Conservation (phyloP, 2,888 invertebrate species). For the Trachelus stipa region DNA sequence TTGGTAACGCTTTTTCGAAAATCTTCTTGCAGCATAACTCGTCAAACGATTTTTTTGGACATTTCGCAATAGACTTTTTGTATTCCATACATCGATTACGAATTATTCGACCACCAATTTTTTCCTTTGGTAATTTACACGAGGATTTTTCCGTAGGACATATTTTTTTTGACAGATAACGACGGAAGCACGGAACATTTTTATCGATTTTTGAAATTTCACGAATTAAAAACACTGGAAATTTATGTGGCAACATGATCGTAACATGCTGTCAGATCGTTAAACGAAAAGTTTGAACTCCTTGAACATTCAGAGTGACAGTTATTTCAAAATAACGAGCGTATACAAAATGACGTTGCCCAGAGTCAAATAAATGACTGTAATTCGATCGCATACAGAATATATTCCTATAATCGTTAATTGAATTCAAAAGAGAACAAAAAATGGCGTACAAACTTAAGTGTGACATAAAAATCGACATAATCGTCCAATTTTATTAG, state of each 20-base stretch:
- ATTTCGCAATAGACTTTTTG: constrained; percentile 27
- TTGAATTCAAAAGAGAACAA: not conserved
- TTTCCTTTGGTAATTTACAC: constrained; percentile 14
- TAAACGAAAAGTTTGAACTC: not conserved
- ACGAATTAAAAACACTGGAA: not conserved
- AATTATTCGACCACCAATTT: not conserved
- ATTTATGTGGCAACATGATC: not conserved
- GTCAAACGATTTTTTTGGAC: constrained; percentile 22
- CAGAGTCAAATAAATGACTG: not conserved
- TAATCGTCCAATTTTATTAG: not conserved
- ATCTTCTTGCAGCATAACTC: constrained; percentile 20
- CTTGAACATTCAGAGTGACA: not conserved
- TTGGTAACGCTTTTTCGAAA: constrained; percentile 16
- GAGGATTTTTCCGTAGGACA: constrained; percentile 14
- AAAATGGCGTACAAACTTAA: not conserved
- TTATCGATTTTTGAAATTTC: not conserved
- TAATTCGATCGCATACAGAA: not conserved
- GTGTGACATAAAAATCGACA: not conserved
- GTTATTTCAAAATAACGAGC: not conserved
- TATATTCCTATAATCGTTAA: not conserved
- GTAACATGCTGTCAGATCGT: not conserved
- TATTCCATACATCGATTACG: constrained; percentile 27
- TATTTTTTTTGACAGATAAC: constrained; percentile 10
- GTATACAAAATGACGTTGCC: not conserved
- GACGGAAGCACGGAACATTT: not conserved